Conservation (phyloP, 2,888 invertebrate genomes). For the Nematopogon swammerdamellus region DNA sequence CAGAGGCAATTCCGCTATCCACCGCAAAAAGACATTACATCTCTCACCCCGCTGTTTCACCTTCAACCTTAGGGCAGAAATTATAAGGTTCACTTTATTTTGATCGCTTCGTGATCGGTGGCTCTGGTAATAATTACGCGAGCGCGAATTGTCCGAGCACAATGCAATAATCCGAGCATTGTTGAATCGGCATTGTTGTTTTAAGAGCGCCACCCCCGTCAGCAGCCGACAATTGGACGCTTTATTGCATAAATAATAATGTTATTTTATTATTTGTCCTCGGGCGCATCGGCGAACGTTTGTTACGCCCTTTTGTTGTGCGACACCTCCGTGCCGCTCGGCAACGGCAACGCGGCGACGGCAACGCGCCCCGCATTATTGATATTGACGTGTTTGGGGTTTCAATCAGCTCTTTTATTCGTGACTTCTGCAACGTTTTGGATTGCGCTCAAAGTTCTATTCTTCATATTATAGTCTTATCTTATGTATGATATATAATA, state of each 20-base stretch:
- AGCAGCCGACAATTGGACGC: conserved; percentile 46
- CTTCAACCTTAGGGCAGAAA: conserved; percentile 13
- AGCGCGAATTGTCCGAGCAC: conserved; percentile 43
- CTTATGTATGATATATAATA: too few relatives aligned
- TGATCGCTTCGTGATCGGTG: conserved; percentile 15
- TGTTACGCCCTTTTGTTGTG: conserved; percentile 11
- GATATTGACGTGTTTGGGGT: neutral
- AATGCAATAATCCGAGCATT: conserved; percentile 58
- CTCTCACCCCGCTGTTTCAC: conserved; percentile 10
- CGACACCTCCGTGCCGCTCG: conserved; percentile 3
- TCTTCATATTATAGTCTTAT: too few relatives aligned
- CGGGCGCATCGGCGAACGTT: conserved; percentile 40
- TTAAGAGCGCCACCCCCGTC: conserved; percentile 39
- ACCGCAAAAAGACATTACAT: conserved; percentile 24
- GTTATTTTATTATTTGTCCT: conserved; percentile 30
- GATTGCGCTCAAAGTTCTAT: neutral
- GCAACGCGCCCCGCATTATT: neutral
- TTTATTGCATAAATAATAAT: conserved; percentile 58
- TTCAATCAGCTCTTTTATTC: neutral
- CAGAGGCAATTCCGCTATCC: conserved; percentile 6
- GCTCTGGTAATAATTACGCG: conserved; percentile 24
- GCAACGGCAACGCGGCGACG: neutral
- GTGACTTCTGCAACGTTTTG: neutral
- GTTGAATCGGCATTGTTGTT: conserved; percentile 56
- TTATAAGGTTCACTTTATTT: conserved; percentile 8